Conservation (phyloP, 1,140 invertebrate genomes). For the Drosophila eugracilis region DNA sequence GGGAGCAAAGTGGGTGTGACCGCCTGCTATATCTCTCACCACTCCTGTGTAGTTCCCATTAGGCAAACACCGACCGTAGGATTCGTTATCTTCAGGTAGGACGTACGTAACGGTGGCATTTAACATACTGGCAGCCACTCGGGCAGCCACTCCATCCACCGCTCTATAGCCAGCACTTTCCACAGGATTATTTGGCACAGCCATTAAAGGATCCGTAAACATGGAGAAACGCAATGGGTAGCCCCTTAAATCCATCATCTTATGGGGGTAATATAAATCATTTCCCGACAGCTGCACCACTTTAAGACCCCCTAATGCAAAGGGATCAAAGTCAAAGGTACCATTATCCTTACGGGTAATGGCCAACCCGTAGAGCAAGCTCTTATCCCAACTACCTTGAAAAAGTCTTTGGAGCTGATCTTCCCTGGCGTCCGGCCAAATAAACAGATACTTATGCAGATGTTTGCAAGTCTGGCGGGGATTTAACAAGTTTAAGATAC, state of each 20-base stretch:
- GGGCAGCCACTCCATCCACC: constrained; percentile 62
- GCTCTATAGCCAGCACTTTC: constrained; percentile 45
- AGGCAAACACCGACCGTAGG: constrained; percentile 63
- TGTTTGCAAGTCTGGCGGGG: constrained; percentile 55
- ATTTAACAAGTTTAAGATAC: constrained; percentile 68
- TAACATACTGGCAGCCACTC: constrained; percentile 34
- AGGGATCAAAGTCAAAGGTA: constrained; percentile 73
- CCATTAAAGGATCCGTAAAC: constrained; percentile 65
- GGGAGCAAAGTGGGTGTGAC: constrained; percentile 56
- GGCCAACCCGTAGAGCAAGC: constrained; percentile 64
- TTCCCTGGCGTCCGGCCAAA: constrained; percentile 56
- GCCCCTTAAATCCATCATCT: constrained; percentile 58
- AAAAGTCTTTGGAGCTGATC: constrained; percentile 50
- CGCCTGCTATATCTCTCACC: constrained; percentile 51
- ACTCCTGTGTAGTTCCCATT: constrained; percentile 67
- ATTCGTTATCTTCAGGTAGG: constrained; percentile 55
- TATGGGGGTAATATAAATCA: constrained; percentile 44
- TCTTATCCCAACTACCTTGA: constrained; percentile 49
- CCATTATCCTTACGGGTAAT: constrained; percentile 18
- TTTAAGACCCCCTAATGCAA: constrained; percentile 40
- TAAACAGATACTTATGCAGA: constrained; percentile 71
- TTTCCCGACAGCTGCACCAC: constrained; percentile 3
- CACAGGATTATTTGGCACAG: constrained; percentile 41
- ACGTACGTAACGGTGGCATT: constrained; percentile 72
- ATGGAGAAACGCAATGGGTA: constrained; percentile 67